Evolutionary conservation across 2,797 vertebrate genomes (phyloP).

Genomic region (Sternotherus odoratus): DNA sequence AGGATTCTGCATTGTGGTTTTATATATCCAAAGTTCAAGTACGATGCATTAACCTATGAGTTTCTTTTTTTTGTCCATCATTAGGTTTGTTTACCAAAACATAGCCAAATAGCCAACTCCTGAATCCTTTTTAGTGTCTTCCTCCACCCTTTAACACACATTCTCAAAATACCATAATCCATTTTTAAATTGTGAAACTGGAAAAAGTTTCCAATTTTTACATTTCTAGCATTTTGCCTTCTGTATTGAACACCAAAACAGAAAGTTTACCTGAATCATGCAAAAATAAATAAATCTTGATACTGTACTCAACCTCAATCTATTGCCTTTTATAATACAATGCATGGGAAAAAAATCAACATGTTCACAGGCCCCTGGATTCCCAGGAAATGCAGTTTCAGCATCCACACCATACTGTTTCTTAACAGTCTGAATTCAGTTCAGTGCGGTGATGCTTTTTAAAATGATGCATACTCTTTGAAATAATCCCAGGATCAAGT

Average conservation of each 20-base stretch:
- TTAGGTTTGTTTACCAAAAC: conserved; percentile 10
- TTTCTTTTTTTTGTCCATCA: neutral
- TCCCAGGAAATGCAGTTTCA: neutral
- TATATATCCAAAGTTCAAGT: neutral
- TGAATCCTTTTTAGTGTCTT: neutral
- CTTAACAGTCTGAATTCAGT: neutral
- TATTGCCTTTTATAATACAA: neutral
- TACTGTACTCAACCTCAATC: neutral
- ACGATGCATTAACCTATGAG: neutral
- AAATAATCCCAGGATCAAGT: neutral
- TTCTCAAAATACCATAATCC: neutral
- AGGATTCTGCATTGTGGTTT: neutral
- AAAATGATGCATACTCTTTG: neutral
- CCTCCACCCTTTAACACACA: neutral
- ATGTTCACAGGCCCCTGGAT: neutral
- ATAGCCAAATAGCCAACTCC: neutral
- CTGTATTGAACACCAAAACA: neutral
- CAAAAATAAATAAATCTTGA: neutral
- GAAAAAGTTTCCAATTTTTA: neutral
- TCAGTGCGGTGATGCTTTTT: neutral
- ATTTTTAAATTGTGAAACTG: neutral
- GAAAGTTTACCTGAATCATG: neutral
- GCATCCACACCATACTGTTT: neutral
- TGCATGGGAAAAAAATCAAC: neutral
- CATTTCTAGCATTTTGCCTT: neutral